These are phyloP conservation scores for Amphilophus citrinellus DNA, from an alignment of 2,113 vertebrate species.

Conservation along the genomic window DNA sequence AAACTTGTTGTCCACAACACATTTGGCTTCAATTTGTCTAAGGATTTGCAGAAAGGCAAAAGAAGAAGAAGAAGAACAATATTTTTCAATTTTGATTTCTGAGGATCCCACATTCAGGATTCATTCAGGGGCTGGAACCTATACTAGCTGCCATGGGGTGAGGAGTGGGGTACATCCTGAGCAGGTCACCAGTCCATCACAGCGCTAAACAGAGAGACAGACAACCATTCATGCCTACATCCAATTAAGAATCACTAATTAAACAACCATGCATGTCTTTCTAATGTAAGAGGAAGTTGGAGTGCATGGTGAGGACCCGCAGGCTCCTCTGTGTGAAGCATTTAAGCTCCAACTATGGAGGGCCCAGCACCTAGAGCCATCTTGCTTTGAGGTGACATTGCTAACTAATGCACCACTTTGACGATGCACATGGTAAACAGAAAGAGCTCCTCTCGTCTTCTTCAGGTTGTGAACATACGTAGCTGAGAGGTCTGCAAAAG, in stretches of 20 bases:
- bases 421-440: constrained; percentile 51
- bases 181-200: neutral
- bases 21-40: constrained; percentile 1
- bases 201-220: neutral
- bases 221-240: neutral
- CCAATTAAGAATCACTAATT: neutral
- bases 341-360: neutral
- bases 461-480: constrained; percentile 35
- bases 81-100: neutral
- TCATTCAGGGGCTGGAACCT: neutral
- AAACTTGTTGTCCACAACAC: neutral
- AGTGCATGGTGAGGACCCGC: neutral
- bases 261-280: neutral
- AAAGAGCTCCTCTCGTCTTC: constrained; percentile 21
- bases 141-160: neutral
- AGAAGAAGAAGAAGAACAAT: rapidly evolving
- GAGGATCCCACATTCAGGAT: neutral
- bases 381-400: neutral
- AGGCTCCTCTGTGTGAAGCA: neutral
- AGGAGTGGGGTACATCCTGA: neutral
- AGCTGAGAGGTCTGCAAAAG: constrained; percentile 46
- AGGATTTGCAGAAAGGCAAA: neutral
- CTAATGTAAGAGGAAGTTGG: neutral
- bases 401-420: neutral
- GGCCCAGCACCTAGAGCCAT: neutral